Percentiles rank a stretch among this genome's conserved stretches.
Evolutionary conservation across 1,140 invertebrate genomes (phyloP).

Genomic region (Steinernema feltiae): DNA sequence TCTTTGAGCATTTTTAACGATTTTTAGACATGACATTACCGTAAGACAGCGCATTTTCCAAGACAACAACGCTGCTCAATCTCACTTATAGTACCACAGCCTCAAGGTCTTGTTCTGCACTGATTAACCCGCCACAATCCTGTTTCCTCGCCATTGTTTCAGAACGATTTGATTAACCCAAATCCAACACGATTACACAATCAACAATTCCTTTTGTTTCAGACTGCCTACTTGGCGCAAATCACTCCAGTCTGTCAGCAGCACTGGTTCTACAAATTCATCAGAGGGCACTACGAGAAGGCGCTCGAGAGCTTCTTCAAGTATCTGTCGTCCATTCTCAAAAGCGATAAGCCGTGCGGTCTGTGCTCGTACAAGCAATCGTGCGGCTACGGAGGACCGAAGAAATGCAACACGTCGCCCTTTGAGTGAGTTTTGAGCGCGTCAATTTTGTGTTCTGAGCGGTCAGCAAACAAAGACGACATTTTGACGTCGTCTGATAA

Average conservation of each 20-base stretch:
- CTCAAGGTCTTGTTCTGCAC: no score
- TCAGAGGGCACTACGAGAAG: slow-evolving; percentile 39
- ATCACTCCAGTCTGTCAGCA: slow-evolving; percentile 49
- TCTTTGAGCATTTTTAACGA: no score
- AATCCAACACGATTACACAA: neutral
- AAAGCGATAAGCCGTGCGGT: slow-evolving; percentile 46
- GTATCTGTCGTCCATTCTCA: slow-evolving; percentile 44
- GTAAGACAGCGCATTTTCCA: no score
- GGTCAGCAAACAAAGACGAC: no score
- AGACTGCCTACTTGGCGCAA: slow-evolving; percentile 47
- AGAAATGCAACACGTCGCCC: slow-evolving; percentile 49
- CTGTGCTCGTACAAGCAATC: slow-evolving; percentile 53
- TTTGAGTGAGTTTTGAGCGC: slow-evolving; percentile 46
- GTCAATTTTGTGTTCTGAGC: no score
- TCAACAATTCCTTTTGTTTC: neutral
- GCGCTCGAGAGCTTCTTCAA: slow-evolving; percentile 52
- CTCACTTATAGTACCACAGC: no score
- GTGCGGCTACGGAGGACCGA: slow-evolving; percentile 51
- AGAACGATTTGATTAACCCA: no score
- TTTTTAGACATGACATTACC: no score
- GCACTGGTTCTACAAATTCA: slow-evolving; percentile 57
- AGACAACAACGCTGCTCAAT: no score
- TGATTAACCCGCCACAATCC: no score
- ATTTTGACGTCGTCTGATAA: no score
- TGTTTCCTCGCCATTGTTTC: no score